Evolutionary conservation across 2,888 invertebrate genomes (phyloP), one percentile per base, ranked within the genome.

Genomic region (Temnothorax ravouxi): DNA sequence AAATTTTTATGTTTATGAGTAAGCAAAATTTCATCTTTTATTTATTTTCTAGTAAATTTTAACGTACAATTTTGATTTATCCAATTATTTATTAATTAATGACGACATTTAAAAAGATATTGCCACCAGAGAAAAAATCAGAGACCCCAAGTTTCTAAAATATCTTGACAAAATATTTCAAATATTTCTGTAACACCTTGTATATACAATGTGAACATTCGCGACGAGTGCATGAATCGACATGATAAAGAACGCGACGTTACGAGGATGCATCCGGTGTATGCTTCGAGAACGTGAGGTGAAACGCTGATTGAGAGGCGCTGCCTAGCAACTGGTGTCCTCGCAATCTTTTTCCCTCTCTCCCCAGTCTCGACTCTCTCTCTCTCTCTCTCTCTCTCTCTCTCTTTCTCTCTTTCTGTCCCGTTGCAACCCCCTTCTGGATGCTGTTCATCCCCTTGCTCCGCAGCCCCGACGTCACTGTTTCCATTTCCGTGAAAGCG

Each of bases 241-340:
- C 66, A 80, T 88, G 90, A 91, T 91, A 91, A 92, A 91, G 87
- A 89, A 87, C 88, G 86, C 89, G 91, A 91, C 88, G 91, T 90
- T 92, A 92, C 91, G 54, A 47, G 89, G 89, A 91, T 88, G 66
- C 87, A 87, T 83, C 85, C 74, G 88, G 90, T 90, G 89, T 87
- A 89, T 85, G 86, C 82, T 74, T 84, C 79, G 91, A 80, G 79
- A 89, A 91, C 91, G 91, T 88, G 89, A 91, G 90, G 84, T 88
- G 92, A 91, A 90, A 91, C 89, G 88, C 88, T 88, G 91, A 92
- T 93, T 92, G 93, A 93, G 92, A 93, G 91, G 92, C 91, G 93
- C 94, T 94, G 93, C 94, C 92, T 94, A 94, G 94, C 94, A 94
- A 94, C 94, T 94, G 93, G 94, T 94, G 94, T 94, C 92, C 93